Conservation (phyloP, 2,888 invertebrate genomes). For the Lacanobia oleracea region DNA sequence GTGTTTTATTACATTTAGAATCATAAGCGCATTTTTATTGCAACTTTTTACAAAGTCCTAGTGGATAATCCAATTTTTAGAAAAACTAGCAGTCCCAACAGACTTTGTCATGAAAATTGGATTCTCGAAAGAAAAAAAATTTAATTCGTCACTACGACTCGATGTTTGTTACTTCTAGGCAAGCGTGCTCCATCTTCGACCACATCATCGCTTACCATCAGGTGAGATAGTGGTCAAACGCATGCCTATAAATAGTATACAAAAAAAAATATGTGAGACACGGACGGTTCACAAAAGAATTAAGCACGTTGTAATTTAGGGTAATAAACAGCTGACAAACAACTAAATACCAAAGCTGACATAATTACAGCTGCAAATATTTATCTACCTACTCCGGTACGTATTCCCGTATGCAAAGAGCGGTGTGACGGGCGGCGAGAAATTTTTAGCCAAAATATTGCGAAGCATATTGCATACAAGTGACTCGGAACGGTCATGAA, state of each 20-base stretch:
- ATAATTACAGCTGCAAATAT: conserved; percentile 79
- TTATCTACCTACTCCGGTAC: conserved; percentile 74
- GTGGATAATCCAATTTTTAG: background rate
- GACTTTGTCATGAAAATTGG: too few relatives aligned
- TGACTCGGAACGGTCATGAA: conserved; percentile 68
- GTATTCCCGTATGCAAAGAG: conserved; percentile 72
- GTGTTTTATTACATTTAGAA: background rate
- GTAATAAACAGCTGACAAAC: conserved; percentile 58
- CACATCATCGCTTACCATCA: too few relatives aligned
- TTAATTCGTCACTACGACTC: too few relatives aligned
- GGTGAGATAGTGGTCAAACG: too few relatives aligned
- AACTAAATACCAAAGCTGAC: conserved; percentile 70
- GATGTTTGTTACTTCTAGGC: too few relatives aligned
- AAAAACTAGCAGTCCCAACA: too few relatives aligned
- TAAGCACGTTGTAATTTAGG: conserved; percentile 45
- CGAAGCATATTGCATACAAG: conserved; percentile 57
- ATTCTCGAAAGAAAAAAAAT: too few relatives aligned
- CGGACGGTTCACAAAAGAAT: conserved; percentile 44
- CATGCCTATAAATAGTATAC: too few relatives aligned
- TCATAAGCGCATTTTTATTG: background rate
- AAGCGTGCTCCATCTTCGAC: too few relatives aligned
- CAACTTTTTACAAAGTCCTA: background rate
- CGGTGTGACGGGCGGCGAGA: conserved; percentile 47
- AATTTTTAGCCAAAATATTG: conserved; percentile 68
- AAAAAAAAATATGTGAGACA: background rate